Base-by-base conservation (phyloP, 2,113 vertebrate species). In the Spheniscus mendiculus region DNA sequence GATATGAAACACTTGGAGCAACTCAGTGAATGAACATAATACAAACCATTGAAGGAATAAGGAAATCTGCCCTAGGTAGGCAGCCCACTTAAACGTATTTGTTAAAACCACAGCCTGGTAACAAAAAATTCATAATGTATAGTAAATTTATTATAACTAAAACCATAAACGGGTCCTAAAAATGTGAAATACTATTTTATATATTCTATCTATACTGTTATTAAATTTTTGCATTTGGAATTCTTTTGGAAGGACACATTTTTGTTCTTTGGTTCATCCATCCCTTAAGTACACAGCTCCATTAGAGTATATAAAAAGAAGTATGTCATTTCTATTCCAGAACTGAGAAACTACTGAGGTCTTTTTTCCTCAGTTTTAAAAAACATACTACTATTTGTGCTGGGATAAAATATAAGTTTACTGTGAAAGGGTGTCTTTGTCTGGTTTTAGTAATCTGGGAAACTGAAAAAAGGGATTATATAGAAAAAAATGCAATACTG, bases 21-120 rank as follows among this genome's bases (percentile, higher is more conserved):
- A 40, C n/a, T 74, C 15, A 40, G 32, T 45, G n/a, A 71, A 29
- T 42, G 9, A 56, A 55, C 1, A 0, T 12, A 36, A 47, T n/a
- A 67, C 0, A 2, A 67, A 59, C 8, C 2, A 0, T 23, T 49
- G 45, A 69, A 47, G 21, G 45, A 49, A 47, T 3, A 76, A 55
- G 32, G 30, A 47, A 45, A 34, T 44, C 49, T 66, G 56, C 4
- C 70, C 34, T 34, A 45, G 10, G 27, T 27, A 62, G 29, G 10
- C 40, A 69, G 34, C 10, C 23, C 12, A 15, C 38, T 61, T 53
- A 38, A 34, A 27, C 3, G 3, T 10, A 58, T 42, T 36, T 42
- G 20, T 36, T 50, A 65, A 73, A 66, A 36, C 22, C 27, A 38
- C 22, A 76, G 47, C 18, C 26, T 69, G 47, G 29, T 55, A 45